Evolutionary conservation across 2,888 invertebrate species (phyloP), one percentile per base, ranked within the genome.

Genomic region (Orthosia gracilis): DNA sequence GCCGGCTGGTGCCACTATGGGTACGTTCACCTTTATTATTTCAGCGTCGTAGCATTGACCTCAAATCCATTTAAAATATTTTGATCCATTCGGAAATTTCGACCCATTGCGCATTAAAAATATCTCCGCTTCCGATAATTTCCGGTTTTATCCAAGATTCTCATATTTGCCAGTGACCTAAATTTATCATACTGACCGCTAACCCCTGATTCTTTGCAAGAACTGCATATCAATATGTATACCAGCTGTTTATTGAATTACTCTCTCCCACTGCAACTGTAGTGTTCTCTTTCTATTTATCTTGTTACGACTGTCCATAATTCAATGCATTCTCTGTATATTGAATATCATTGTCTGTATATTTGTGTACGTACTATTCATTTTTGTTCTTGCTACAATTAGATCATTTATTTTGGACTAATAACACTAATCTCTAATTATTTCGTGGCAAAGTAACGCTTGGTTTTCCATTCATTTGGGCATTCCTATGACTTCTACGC

Each of bases 1-100:
- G 73, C 84, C 92, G 93, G 92, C 93, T 88, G 80, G 85, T 86
- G 93, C 93, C 92, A 91, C 78, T 82, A 95, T 95, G 95, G 94
- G 95, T 95, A 94, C 85, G 95, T 95, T 87, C 68, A 88, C 80
- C 90, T 91, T 85, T 71, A 65, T 80, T 74, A 61, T 23, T 73
- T 69, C 63, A 76, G 63, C 59, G 69, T 62, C 18, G 15, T 68
- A 73, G 15, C 69, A 73, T 66, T 83, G 70, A 78, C 73, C 74
- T 74, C 73, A 17, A 1, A 5, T 40, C 12, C 13, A 50, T 58
- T 79, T 50, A 31, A 18, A 61, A 1, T 40, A 64, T 59, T 69
- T 55, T n/a, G 17, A 23, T 50, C 15, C 50, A n/a, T 11, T 15
- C 11, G 2, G n/a, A 31, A 62, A 15, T 62, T 23, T 23, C 1